A percentile compares a stretch with the other conserved stretches of the same genome.
These are phyloP conservation scores for Cotesia glomerata DNA, from an alignment of 1,140 invertebrate genomes.

Conservation along the genomic window DNA sequence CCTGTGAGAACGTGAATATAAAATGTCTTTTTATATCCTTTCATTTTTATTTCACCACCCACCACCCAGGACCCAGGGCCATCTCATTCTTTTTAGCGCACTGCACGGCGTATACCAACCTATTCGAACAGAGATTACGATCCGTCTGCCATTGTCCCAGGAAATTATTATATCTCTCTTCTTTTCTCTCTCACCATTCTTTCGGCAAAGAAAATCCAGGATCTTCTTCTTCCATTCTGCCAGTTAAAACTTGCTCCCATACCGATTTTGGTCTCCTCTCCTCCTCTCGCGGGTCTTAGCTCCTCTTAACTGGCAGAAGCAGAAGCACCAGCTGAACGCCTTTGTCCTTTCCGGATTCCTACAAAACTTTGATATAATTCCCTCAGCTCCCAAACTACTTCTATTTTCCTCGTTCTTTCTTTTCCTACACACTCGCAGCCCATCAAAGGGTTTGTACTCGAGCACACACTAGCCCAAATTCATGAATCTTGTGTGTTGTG, in stretches of 20 bases:
- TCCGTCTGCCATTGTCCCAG: conserved; percentile 13
- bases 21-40: too few relatives aligned
- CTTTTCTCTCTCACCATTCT: too few relatives aligned
- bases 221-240: background rate
- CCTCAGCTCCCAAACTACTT: background rate
- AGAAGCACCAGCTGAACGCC: background rate
- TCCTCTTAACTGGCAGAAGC: too few relatives aligned
- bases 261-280: background rate
- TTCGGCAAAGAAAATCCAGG: background rate
- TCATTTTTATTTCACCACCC: too few relatives aligned
- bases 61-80: too few relatives aligned
- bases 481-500: background rate
- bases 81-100: too few relatives aligned
- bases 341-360: conserved; percentile 2
- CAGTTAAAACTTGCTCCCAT: conserved; percentile 6
- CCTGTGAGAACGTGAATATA: too few relatives aligned
- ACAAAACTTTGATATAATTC: conserved; percentile 6
- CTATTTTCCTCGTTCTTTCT: background rate
- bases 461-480: too few relatives aligned
- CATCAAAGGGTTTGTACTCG: too few relatives aligned
- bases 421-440: background rate
- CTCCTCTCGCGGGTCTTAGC: too few relatives aligned
- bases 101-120: background rate
- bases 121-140: conserved; percentile 11
- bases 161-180: conserved; percentile 12